Evolutionary conservation across 2,888 invertebrate genomes (phyloP).

Genomic region (Thera britannica): DNA sequence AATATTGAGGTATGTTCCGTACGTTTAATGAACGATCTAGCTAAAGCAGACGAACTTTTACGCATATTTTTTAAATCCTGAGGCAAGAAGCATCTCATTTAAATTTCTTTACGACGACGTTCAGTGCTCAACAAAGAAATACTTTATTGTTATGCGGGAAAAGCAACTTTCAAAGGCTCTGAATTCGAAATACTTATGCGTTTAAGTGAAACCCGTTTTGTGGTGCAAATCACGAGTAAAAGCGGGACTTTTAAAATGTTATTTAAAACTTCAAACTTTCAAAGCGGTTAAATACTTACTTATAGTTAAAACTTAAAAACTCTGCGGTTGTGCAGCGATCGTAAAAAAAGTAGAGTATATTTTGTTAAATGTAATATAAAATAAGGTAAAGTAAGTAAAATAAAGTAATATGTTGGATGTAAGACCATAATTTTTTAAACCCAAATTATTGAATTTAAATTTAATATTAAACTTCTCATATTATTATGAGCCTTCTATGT

Average conservation of each 20-base stretch:
- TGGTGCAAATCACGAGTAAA: conserved; percentile 25
- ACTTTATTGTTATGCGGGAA: conserved; percentile 47
- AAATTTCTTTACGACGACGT: conserved; percentile 37
- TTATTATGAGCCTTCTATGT: no score
- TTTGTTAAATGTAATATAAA: no score
- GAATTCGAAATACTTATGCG: conserved; percentile 47
- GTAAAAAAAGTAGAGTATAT: no score
- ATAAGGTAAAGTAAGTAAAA: no score
- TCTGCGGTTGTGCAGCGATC: background rate
- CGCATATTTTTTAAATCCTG: conserved; percentile 9
- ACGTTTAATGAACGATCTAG: no score
- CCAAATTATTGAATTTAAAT: no score
- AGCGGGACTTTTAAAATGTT: conserved; percentile 4
- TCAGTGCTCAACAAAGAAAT: conserved; percentile 48
- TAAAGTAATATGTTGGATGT: no score
- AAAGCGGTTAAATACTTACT: background rate
- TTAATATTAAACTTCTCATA: no score
- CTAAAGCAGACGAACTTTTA: background rate
- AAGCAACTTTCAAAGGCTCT: conserved; percentile 48
- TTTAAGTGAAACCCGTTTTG: conserved; percentile 32
- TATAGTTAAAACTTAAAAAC: background rate
- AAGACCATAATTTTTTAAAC: no score
- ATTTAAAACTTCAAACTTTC: conserved; percentile 3
- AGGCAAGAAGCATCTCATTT: conserved; percentile 30
- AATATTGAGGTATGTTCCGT: no score